Base-by-base conservation (phyloP, 2,113 vertebrate genomes). In the Capreolus pygargus region DNA sequence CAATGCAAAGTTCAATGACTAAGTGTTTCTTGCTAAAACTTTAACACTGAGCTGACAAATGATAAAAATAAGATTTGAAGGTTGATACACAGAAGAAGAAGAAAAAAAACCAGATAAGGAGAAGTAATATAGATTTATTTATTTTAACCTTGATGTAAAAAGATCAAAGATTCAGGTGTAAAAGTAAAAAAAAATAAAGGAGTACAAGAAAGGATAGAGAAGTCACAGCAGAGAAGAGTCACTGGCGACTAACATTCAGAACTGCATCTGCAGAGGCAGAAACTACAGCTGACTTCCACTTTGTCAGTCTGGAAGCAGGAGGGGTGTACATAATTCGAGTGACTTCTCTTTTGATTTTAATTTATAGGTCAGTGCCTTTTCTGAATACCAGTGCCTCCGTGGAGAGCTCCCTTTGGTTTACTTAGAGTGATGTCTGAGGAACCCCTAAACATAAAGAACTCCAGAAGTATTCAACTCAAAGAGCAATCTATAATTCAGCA, bases 11-110 rank as follows among this genome's bases (percentile, higher is more conserved):
- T 89, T 92, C 81, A 87, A 83, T 84, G 39, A 78, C 39, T 58
- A 54, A 91, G 92, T 52, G 88, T 78, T 85, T 82, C 54, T 60
- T 88, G 78, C 52, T 92, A 79, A 79, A 78, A 82, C 82, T 60
- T 67, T 61, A 89, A 19, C 57, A 39, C 43, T 94, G 95, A 98
- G 6, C 87, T 98, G 98, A 98, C 98, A 97, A 98, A 97, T 98
- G 97, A 97, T 97, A 98, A 95, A 98, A 98, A 95, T 64, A 81
- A 50, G 7, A 98, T 96, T 85, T 98, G 98, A 98, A 98, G 97
- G 91, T 89, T 98, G 95, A 83, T 97, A 92, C 94, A 98, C 17
- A 64, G 96, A 98, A 98, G 47, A 60, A 67, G 96, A 98, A 82
- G 30, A 8, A 23, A 70, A 11, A 36, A 74, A 39, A 23, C n/a